Evolutionary conservation across 2,113 vertebrate species (phyloP).

Genomic region (Actinemys pallida): DNA sequence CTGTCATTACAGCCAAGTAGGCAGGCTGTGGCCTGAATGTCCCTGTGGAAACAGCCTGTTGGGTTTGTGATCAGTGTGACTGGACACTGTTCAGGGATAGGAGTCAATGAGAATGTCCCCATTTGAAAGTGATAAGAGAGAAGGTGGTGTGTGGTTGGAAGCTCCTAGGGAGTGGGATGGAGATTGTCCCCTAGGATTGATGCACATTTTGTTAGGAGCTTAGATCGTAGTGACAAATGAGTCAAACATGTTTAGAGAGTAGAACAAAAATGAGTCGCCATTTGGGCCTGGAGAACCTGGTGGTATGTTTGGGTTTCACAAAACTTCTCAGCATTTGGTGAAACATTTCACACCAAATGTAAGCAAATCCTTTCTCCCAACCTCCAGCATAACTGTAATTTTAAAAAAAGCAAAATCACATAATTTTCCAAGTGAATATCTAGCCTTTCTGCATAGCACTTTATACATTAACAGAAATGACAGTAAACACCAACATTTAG

Average conservation of each 20-base stretch:
- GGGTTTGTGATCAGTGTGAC: neutral
- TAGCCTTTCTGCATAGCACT: neutral
- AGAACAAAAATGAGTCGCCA: neutral
- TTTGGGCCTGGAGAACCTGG: neutral
- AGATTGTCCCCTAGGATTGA: neutral
- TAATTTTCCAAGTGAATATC: neutral
- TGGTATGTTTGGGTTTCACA: neutral
- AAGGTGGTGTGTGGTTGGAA: neutral
- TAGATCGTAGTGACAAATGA: neutral
- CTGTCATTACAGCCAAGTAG: neutral
- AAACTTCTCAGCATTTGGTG: neutral
- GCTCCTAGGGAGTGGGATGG: neutral
- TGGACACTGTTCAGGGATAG: neutral
- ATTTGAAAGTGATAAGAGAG: neutral
- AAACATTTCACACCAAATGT: neutral
- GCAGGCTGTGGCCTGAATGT: neutral
- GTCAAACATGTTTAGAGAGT: neutral
- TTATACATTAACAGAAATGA: neutral
- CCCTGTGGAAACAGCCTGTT: neutral
- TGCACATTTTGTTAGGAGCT: neutral
- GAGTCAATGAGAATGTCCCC: neutral
- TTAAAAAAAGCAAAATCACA: neutral
- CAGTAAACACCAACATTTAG: fast-evolving
- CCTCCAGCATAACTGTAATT: neutral
- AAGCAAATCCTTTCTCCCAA: neutral